A percentile compares a stretch with the other conserved stretches of the same genome.
Evolutionary conservation across 2,113 vertebrate species (phyloP).

Genomic region (Falco punctatus): DNA sequence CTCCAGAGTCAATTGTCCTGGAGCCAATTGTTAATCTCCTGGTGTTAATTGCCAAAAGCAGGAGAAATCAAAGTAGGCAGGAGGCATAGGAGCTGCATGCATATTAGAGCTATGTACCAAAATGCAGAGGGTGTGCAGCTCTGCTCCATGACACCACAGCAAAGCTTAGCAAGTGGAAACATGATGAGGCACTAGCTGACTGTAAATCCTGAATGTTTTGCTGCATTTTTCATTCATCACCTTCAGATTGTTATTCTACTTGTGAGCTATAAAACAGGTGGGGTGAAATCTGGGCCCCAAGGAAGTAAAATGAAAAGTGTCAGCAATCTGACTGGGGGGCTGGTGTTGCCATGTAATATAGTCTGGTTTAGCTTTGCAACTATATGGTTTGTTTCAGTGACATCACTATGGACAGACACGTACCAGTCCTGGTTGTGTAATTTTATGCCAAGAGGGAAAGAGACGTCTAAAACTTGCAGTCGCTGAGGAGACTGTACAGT

Average conservation of each 20-base stretch:
- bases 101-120: not conserved
- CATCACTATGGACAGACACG: too few species aligned
- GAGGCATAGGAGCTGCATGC: not conserved
- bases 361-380: too few species aligned
- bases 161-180: not conserved
- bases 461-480: too few species aligned
- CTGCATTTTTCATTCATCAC: not conserved
- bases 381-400: too few species aligned
- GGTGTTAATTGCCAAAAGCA: slow-evolving; percentile 59
- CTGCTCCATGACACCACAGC: not conserved
- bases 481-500: too few species aligned
- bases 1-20: slow-evolving; percentile 46
- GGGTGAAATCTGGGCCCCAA: not conserved
- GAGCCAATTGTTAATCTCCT: slow-evolving; percentile 60
- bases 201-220: not conserved
- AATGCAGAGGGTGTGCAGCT: not conserved
- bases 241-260: not conserved
- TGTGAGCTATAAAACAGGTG: not conserved
- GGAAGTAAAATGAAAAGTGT: not conserved
- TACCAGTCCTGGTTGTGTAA: too few species aligned
- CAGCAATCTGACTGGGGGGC: not conserved
- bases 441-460: too few species aligned
- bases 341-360: too few species aligned
- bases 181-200: not conserved
- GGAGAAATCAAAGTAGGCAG: slow-evolving; percentile 29